These are phyloP conservation scores for Desmophyllum pertusum DNA, from an alignment of 92 coral and sea anemone species.

Conservation along the genomic window DNA sequence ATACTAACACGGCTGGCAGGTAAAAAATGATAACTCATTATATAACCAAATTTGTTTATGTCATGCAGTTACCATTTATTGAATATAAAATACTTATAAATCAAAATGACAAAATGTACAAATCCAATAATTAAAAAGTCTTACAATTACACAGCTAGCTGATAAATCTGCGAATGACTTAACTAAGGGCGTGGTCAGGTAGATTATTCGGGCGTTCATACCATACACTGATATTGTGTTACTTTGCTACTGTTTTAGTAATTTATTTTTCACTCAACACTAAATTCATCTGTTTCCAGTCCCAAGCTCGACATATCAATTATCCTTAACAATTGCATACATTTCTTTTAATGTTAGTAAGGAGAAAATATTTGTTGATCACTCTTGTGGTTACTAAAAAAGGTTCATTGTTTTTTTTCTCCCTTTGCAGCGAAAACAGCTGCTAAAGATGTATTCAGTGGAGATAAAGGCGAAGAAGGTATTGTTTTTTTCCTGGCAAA, in stretches of 20 bases:
- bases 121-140: background rate
- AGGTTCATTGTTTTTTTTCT: background rate
- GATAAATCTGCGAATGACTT: background rate
- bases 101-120: background rate
- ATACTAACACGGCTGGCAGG: background rate
- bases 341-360: background rate
- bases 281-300: background rate
- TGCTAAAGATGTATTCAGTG: conserved; percentile 85
- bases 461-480: conserved; percentile 65
- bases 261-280: background rate
- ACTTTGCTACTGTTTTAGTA: too few relatives aligned
- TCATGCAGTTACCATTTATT: background rate
- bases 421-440: conserved; percentile 70
- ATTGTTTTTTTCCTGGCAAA: background rate
- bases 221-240: background rate
- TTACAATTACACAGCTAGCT: background rate
- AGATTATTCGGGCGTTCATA: background rate
- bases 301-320: background rate
- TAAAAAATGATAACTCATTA: background rate
- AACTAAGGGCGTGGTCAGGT: background rate
- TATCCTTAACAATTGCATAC: background rate
- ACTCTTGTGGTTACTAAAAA: background rate
- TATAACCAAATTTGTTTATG: background rate
- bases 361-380: background rate
- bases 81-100: background rate